Evolutionary conservation across 2,888 invertebrate species (phyloP), one percentile per base, ranked within the genome.

Genomic region (Eilema caniola): DNA sequence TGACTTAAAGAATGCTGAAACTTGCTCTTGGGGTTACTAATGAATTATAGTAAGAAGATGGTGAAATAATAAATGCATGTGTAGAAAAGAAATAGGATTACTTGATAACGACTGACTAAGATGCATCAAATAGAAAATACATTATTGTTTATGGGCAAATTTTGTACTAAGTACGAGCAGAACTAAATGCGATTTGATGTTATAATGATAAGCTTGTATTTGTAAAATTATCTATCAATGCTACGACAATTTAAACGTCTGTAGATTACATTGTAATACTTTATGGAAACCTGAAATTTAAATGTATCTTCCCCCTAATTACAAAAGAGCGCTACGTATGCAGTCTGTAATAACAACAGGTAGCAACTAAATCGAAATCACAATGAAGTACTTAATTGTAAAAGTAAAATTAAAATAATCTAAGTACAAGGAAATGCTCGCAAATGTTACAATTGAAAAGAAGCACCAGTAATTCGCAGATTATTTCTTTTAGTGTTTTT

Each of bases 401-500:
- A n/a, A 47, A 53, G n/a, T n/a, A 53, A 53, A 53, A 53, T 53
- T 47, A 47, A 47, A 47, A 53, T 53, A 53, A 53, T n/a, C 47
- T 47, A n/a, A n/a, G 8, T 53, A 53, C n/a, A 53, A 53, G 53
- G 53, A 53, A 53, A 53, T 4, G 16, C 41, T 41, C 41, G 3
- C n/a, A 10, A 53, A 53, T 53, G n/a, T 53, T 53, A 10, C 20
- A 53, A n/a, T 53, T 20, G n/a, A n/a, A 53, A 53, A 53, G n/a
- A n/a, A 53, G n/a, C 53, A 53, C 8, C 7, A n/a, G 53, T 53
- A n/a, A n/a, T 53, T 53, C 53, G 8, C 53, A 53, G 20, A 20
- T 53, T 53, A 53, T n/a, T 53, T n/a, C 8, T 53, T 53, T 53
- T n/a, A 53, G 20, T 8, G 53, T 53, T 53, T 10, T 53, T n/a